phyloP scores from a whole-genome alignment of 2,113 vertebrate species.

The Aythya baeri region DNA sequence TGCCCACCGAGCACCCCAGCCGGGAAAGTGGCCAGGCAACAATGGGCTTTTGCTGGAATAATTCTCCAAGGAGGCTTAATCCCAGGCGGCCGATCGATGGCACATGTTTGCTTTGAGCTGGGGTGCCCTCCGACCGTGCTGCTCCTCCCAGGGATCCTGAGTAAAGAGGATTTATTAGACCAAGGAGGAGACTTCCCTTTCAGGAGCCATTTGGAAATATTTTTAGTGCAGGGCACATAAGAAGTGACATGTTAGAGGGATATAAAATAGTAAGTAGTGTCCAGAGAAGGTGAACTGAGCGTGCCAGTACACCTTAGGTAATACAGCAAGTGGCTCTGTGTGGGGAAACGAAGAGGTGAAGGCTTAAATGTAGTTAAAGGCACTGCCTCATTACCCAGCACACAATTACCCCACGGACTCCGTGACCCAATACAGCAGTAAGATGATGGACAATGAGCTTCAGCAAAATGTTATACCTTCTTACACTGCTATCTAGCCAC shows the following conservation, averaged over 20 bases:
- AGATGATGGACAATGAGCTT: background rate
- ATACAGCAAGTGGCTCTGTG: background rate
- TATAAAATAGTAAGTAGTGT: conserved; percentile 20
- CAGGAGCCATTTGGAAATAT: conserved; percentile 7
- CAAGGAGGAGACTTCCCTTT: background rate
- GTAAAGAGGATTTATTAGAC: background rate
- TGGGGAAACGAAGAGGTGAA: background rate
- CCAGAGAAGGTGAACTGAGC: conserved; percentile 27
- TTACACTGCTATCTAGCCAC: background rate
- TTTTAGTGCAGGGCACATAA: background rate
- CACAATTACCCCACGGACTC: rapidly evolving
- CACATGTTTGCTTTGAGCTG: background rate
- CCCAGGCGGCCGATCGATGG: background rate
- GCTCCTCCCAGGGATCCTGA: background rate
- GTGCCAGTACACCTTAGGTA: background rate
- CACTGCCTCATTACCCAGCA: background rate
- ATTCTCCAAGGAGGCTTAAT: background rate
- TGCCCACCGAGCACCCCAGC: background rate
- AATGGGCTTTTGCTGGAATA: background rate
- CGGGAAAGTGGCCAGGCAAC: background rate
- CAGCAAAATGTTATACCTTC: background rate
- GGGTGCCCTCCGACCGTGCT: rapidly evolving
- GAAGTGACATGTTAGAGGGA: background rate
- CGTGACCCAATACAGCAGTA: background rate
- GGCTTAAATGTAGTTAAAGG: background rate